Evolutionary conservation across 2,113 vertebrate genomes (phyloP), one percentile per base, ranked within the genome.

Genomic region (Clupea harengus): DNA sequence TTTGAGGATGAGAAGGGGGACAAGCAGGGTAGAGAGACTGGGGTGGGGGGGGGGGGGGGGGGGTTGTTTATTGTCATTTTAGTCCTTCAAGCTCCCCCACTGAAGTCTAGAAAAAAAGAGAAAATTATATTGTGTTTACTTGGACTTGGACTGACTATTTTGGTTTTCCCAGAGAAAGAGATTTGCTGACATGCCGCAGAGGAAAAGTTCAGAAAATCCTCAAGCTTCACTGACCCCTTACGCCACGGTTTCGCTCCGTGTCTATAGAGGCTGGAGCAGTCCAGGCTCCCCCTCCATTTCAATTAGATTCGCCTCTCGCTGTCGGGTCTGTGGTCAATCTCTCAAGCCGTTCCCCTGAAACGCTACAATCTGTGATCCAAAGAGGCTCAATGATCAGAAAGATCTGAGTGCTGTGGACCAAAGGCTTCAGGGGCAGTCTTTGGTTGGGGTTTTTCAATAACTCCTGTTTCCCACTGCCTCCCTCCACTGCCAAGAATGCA

Each of bases 31-130:
- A 9, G 32, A 75, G 25, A 67, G 84, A 86, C 85, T 64, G 45
- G n/a, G 81, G 39, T 39, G 39, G 39, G 39, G n/a, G n/a, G 87
- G 45, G 83, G 28, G 1, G 15, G 25, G 60, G 22, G 86, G 83
- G 47, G 87, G 87, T 86, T 93, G 91, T 94, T 94, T 94, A 92
- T 93, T 94, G 91, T 92, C 86, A 84, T 92, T 92, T 32, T 86
- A 91, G 89, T 90, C 89, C 91, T 82, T 83, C 88, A 87, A 92
- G 81, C 49, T 54, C 49, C 88, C 87, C 81, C 91, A 90, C 89
- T 88, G 87, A 67, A 89, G 72, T 15, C 25, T 17, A 28, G 72
- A 81, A 84, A 90, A 57, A 92, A 64, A 9, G 85, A 64, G 86
- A 85, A 78, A 78, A 78, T 78, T 2, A 20, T 46, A 17, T 81